Evolutionary conservation across 2,888 invertebrate species (phyloP), one percentile per base, ranked within the genome.

Genomic region (Chamaedrilus cognettii): DNA sequence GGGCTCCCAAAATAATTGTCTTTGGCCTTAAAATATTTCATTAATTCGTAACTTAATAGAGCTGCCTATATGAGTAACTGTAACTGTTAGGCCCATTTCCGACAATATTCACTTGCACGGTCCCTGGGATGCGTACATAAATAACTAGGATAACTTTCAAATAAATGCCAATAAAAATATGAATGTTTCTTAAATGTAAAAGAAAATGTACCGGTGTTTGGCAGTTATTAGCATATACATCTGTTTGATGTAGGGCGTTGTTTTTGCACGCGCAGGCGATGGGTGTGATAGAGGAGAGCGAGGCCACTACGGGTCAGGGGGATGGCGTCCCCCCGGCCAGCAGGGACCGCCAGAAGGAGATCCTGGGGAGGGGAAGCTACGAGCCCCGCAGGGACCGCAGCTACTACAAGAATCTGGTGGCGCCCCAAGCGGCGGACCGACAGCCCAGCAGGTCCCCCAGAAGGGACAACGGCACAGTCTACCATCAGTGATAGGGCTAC

Each of bases 241-340:
- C 11, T 49, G 19, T 11, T 49, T 19, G 49, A 11, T 19, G 49
- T 15, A 59, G 2, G 7, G 51, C 31, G 5, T 32, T 11, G 34
- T 49, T 49, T 49, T 32, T 26, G 58, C 15, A n/a, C 32, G 42
- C 33, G 42, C 50, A 66, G 66, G 52, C 66, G 5, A 55, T 34
- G 51, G 66, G 66, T 23, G 66, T 66, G 3, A 62, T 66, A 3
- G 61, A 61, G 28, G 66, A 66, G 33, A 55, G 42, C 26, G 31
- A 66, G 30, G 31, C 56, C 15, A 30, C 51, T 15, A 33, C 55
- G 31, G 32, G 52, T 11, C n/a, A 52, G 42, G 32, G 26, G n/a
- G 3, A 34, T 2, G 52, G 31, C 15, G 60, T 60, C 23, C 34
- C 26, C 3, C 66, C 66, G 15, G 66, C 66, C 32, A 66, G 61